phyloP scores from a whole-genome alignment of 2,888 invertebrate species.

The Aphodius sticticus region DNA sequence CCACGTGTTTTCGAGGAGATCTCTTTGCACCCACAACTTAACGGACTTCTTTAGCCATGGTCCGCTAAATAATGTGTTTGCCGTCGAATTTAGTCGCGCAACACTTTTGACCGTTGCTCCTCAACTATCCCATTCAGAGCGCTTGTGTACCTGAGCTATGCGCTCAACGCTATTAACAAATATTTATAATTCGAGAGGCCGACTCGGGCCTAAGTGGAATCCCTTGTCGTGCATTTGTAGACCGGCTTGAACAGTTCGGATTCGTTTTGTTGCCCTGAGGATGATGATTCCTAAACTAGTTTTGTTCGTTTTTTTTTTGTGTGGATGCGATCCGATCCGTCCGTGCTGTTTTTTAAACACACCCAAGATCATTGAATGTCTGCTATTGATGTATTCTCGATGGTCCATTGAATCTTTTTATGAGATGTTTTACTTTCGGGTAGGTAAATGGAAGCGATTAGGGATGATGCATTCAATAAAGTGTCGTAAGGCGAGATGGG shows the following conservation, averaged over 20 bases:
- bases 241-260: background rate
- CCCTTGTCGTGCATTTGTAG: conserved; percentile 22
- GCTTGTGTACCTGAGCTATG: conserved; percentile 20
- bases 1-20: background rate
- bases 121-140: background rate
- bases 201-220: conserved; percentile 19
- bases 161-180: conserved; percentile 24
- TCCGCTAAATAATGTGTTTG: background rate
- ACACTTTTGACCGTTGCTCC: background rate
- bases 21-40: background rate
- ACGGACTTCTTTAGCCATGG: background rate
- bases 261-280: background rate
- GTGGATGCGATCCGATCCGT: background rate
- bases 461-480: background rate
- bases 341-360: background rate
- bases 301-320: background rate
- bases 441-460: background rate
- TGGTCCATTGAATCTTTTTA: background rate
- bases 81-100: background rate
- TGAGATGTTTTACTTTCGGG: background rate
- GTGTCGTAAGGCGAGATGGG: background rate
- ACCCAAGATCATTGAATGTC: background rate
- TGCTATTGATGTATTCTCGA: background rate
- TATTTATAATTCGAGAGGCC: conserved; percentile 21
- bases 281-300: conserved; percentile 4